Evolutionary conservation across 2,113 vertebrate species (phyloP), one percentile per base, ranked within the genome.

Genomic region (Gymnarchus niloticus): DNA sequence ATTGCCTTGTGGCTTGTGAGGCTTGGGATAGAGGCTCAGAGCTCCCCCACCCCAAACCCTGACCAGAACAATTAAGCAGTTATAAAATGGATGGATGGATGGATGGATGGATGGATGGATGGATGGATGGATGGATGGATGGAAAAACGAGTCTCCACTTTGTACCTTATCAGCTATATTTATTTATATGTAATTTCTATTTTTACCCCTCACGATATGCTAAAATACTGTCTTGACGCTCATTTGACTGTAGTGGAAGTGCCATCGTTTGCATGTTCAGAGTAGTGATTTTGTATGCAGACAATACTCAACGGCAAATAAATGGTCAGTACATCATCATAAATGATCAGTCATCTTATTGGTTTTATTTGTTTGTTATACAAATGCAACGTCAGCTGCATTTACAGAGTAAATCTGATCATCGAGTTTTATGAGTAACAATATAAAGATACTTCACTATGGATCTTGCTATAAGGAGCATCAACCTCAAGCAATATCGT

Each of bases 261-360:
- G 28, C 6, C 33, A 73, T 5, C 65, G 28, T 17, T 28, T 6
- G 12, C 41, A 69, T 73, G 33, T 17, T 6, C 65, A 41, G 33
- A 37, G 41, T 73, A 6, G 19, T 73, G 41, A 73, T 69, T 69
- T 33, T 37, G 28, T 33, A 12, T 5, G 61, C 28, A 33, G 37
- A 33, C 61, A 69, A 69, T 17, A 37, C 61, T 69, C 61, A 65
- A 65, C 59, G 19, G 61, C 28, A 69, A 69, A 37, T 37, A 69
- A 69, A 69, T 37, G 28, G 37, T 69, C 61, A 69, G 37, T 69
- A 69, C 61, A 69, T 69, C 41, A 73, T 73, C 65, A 73, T 73
- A 41, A 73, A 73, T 73, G 65, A 73, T 73, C 65, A 73, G 65
- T 73, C 41, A 41, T 4, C 37, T 73, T 54, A 54, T 54, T 54